Evolutionary conservation across 2,888 invertebrate species (phyloP).

Genomic region (Plusia festucae): DNA sequence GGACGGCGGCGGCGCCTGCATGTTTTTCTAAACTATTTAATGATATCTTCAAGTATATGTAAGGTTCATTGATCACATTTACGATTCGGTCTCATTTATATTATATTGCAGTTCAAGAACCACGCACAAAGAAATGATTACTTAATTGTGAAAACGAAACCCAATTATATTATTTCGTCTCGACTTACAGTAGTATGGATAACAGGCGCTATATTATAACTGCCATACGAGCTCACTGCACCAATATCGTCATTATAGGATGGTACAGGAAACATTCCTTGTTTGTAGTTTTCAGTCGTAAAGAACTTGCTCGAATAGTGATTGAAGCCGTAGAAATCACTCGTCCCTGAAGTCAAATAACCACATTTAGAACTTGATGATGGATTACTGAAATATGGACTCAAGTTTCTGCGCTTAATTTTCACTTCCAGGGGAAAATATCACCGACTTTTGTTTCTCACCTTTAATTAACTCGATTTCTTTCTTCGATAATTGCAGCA

Average conservation of each 20-base stretch:
- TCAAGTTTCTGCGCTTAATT: no score
- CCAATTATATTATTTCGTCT: background rate
- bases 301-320: conserved; percentile 75
- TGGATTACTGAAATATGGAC: no score
- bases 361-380: background rate
- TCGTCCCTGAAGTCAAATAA: conserved; percentile 68
- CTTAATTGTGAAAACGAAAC: background rate
- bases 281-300: conserved; percentile 60
- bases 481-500: conserved; percentile 81
- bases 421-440: no score
- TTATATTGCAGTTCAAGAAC: no score
- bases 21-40: no score
- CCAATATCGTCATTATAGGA: conserved; percentile 77
- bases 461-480: conserved; percentile 79
- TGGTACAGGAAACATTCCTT: conserved; percentile 67
- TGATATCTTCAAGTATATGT: no score
- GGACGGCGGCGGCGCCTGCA: no score
- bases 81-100: no score
- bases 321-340: conserved; percentile 80
- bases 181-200: conserved; percentile 68
- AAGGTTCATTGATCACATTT: no score
- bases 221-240: conserved; percentile 62
- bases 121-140: background rate
- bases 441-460: conserved; percentile 40
- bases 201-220: conserved; percentile 65